Conservation (phyloP, 2,888 invertebrate species). For the Drepana falcataria region DNA sequence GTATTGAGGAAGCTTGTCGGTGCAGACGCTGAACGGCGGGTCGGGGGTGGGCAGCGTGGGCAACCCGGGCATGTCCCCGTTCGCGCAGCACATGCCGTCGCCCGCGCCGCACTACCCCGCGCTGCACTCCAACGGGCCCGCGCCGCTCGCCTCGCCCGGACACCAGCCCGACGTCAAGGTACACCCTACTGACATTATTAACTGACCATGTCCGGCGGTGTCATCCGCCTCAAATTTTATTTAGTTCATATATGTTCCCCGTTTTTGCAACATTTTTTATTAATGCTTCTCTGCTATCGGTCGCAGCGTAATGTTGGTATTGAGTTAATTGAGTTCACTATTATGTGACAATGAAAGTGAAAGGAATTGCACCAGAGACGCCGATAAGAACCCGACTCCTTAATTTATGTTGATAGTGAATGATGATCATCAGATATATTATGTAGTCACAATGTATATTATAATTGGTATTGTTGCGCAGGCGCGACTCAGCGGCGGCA, state of each 20-base stretch:
- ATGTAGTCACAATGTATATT: no score
- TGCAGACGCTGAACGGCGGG: slow-evolving; percentile 77
- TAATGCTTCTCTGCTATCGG: no score
- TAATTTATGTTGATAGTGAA: no score
- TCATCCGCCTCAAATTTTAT: no score
- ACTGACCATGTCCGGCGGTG: not conserved
- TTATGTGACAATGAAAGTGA: no score
- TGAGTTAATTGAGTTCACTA: no score
- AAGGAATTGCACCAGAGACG: no score
- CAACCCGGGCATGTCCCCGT: slow-evolving; percentile 86
- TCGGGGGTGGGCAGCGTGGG: slow-evolving; percentile 67
- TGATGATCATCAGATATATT: no score
- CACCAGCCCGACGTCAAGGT: slow-evolving; percentile 80
- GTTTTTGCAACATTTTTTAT: no score
- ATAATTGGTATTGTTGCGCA: slow-evolving; percentile 6
- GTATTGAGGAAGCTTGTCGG: not conserved
- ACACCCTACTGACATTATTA: slow-evolving; percentile 46
- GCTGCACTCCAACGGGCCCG: slow-evolving; percentile 81
- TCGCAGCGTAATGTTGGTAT: no score
- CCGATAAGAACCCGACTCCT: no score
- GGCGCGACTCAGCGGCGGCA: slow-evolving; percentile 46
- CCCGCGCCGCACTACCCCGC: slow-evolving; percentile 77
- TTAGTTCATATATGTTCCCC: no score
- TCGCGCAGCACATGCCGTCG: slow-evolving; percentile 81
- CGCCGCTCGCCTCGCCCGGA: slow-evolving; percentile 70